A percentile compares a stretch with the other conserved stretches of the same genome.
Evolutionary conservation across 2,888 invertebrate genomes (phyloP).

Genomic region (Dusona sp.): DNA sequence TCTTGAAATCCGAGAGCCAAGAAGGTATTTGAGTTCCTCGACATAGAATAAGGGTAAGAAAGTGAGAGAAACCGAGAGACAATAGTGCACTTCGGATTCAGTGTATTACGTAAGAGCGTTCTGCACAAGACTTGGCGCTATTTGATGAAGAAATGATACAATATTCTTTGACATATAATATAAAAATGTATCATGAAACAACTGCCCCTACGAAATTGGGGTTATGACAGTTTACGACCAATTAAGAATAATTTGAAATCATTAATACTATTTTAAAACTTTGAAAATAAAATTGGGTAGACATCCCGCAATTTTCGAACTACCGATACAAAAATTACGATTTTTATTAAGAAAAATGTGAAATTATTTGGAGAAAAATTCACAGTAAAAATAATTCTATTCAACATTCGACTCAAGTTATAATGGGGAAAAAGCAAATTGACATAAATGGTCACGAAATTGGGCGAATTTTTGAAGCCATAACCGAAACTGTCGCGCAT

Average conservation of each 20-base stretch:
- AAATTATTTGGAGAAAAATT: no score
- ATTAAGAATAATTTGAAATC: no score
- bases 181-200: neutral
- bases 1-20: constrained; percentile 80
- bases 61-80: constrained; percentile 12
- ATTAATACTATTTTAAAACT: no score
- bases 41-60: constrained; percentile 38
- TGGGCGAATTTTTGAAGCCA: neutral
- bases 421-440: neutral
- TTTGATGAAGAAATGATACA: neutral
- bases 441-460: neutral
- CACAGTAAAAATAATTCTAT: no score
- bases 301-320: no score
- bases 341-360: no score
- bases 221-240: neutral
- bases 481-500: neutral
- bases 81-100: constrained; percentile 6
- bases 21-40: constrained; percentile 76
- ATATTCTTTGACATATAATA: neutral
- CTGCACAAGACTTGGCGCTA: neutral
- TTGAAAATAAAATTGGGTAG: no score
- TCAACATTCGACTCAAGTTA: neutral
- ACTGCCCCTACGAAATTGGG: neutral
- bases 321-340: no score
- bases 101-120: constrained; percentile 9